A percentile compares a stretch with the other conserved stretches of the same genome.
phyloP scores from a whole-genome alignment of 2,888 invertebrate genomes.

The Dioctria linearis region DNA sequence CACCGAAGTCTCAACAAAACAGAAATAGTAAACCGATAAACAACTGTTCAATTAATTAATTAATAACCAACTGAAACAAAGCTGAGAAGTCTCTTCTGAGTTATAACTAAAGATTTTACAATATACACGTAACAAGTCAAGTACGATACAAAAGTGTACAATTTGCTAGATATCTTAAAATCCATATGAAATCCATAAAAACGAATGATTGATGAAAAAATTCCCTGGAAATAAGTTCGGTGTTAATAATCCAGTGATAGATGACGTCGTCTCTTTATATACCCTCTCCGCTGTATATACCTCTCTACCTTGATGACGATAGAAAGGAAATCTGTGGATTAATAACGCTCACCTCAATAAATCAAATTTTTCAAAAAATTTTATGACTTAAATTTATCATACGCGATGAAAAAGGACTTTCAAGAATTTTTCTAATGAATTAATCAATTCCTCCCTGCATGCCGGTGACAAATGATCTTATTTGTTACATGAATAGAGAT shows the following conservation, averaged over 20 bases:
- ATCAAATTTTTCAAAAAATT: conserved; percentile 40
- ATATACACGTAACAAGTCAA: too few relatives aligned
- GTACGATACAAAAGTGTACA: too few relatives aligned
- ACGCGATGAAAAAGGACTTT: conserved; percentile 41
- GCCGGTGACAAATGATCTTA: conserved; percentile 46
- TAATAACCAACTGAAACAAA: too few relatives aligned
- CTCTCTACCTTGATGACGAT: not conserved
- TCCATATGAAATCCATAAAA: conserved; percentile 16
- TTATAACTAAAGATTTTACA: too few relatives aligned
- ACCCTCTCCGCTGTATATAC: not conserved
- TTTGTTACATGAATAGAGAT: conserved; percentile 30
- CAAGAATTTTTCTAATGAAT: conserved; percentile 50
- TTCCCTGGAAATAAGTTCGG: conserved; percentile 23
- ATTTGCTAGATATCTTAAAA: conserved; percentile 16
- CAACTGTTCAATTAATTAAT: too few relatives aligned
- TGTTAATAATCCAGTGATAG: conserved; percentile 38
- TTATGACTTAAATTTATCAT: conserved; percentile 50
- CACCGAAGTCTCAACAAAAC: too few relatives aligned
- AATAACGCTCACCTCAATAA: conserved; percentile 49
- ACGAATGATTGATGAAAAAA: conserved; percentile 39
- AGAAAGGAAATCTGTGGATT: conserved; percentile 21
- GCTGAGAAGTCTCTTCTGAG: too few relatives aligned
- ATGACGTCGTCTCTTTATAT: conserved; percentile 4
- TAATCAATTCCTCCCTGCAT: conserved; percentile 39
- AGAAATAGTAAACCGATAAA: too few relatives aligned